phyloP scores from a whole-genome alignment of 2,113 vertebrate genomes.

The Calidris pugnax region DNA sequence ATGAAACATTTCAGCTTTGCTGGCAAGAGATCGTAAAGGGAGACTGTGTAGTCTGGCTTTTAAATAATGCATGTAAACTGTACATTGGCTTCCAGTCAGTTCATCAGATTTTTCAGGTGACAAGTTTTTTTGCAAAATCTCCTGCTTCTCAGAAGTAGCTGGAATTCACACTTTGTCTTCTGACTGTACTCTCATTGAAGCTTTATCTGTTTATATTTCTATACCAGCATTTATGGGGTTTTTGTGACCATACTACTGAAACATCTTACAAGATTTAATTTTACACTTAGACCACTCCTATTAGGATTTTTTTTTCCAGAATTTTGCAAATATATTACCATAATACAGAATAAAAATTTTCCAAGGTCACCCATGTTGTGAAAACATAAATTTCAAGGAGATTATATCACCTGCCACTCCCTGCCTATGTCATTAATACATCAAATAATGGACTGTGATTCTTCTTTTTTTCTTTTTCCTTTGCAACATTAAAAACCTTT shows the following conservation, averaged over 20 bases:
- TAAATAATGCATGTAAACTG: background rate
- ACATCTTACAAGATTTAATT: background rate
- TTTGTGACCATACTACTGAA: background rate
- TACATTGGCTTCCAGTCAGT: background rate
- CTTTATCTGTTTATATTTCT: background rate
- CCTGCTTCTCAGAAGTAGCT: background rate
- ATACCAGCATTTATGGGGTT: background rate
- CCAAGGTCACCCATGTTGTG: background rate
- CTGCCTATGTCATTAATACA: rapidly evolving
- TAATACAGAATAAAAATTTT: background rate
- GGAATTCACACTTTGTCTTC: background rate
- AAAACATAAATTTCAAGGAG: background rate
- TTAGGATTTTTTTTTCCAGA: background rate
- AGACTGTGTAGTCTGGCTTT: background rate
- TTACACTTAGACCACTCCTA: background rate
- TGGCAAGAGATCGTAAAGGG: background rate
- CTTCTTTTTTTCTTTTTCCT: background rate
- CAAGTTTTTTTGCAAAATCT: background rate
- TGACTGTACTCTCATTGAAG: background rate
- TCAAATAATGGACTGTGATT: background rate
- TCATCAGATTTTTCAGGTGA: background rate
- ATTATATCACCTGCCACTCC: background rate
- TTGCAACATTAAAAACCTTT: background rate
- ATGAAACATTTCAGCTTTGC: constrained; percentile 10
- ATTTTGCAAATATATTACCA: background rate